Evolutionary conservation across 2,797 vertebrate species (phyloP), one percentile per base, ranked within the genome.

Genomic region (Coreius guichenoti): DNA sequence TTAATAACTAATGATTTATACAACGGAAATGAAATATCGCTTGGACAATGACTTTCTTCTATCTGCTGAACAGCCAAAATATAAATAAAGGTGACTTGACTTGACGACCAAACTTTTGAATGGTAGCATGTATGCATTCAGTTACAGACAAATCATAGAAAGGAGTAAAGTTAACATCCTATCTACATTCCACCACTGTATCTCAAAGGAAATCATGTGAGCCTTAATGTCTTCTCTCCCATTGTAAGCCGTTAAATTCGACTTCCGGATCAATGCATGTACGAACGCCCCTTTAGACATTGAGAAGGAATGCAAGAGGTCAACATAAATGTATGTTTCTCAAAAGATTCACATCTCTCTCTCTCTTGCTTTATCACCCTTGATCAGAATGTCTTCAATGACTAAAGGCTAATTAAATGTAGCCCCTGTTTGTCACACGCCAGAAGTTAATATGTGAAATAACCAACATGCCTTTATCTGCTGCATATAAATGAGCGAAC

Each of bases 401-500:
- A 69, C 79, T 72, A 87, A 89, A 88, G 80, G 86, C 87, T 88
- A 89, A 91, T 90, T 90, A 89, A 91, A 87, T 81, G 73, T 70
- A 88, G 82, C 84, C 43, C 80, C 79, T 88, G 78, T 90, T 91
- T 89, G 85, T 84, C 83, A 81, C 86, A 86, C 69, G 49, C 45
- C 76, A 88, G 63, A 87, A 89, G 89, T 90, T 89, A 90, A 88
- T 88, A 86, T 77, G 81, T 77, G 85, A 81, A 86, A 86, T 83
- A 89, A 87, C 89, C 87, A 90, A 70, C 54, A 72, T 72, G 65
- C 36, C 83, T 86, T 87, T 88, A 87, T 82, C 74, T 76, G 74
- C 63, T 51, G 80, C 85, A 86, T 83, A 80, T 70, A 83, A 86
- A 83, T 69, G 81, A 81, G 84, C 16, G 9, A 33, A 81, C 67